Evolutionary conservation across 2,888 invertebrate species (phyloP).

Genomic region (Trichogramma dendrolimi): DNA sequence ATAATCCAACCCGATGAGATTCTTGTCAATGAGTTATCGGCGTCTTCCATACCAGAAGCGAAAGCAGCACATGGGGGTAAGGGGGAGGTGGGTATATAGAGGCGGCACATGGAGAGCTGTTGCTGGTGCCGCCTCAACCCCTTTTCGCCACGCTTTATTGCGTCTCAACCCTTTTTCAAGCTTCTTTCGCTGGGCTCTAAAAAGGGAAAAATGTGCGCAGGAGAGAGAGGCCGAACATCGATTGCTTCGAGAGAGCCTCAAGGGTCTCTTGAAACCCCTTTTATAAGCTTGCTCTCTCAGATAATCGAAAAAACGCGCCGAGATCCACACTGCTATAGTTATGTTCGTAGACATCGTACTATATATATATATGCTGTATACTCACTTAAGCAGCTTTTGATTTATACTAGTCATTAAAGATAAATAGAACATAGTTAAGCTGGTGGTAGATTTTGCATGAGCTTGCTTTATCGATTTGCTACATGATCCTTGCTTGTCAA

Average conservation of each 20-base stretch:
- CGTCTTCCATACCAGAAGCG: conserved; percentile 43
- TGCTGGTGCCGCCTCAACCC: conserved; percentile 39
- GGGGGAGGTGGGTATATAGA: too few relatives aligned
- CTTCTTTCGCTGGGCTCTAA: conserved; percentile 36
- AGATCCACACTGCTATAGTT: conserved; percentile 18
- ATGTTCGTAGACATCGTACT: background rate
- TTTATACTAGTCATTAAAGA: conserved; percentile 29
- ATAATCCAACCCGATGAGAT: conserved; percentile 49
- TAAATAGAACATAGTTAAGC: conserved; percentile 28
- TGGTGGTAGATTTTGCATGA: conserved; percentile 19
- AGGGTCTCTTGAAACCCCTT: conserved; percentile 37
- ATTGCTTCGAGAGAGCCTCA: conserved; percentile 15
- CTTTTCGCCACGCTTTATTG: conserved; percentile 41
- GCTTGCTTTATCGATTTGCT: conserved; percentile 13
- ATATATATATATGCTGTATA: conserved; percentile 9
- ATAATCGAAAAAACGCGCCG: conserved; percentile 36
- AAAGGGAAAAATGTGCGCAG: conserved; percentile 13
- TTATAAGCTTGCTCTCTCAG: conserved; percentile 37
- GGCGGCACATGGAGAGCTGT: background rate
- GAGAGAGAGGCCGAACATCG: background rate
- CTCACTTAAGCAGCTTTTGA: conserved; percentile 29
- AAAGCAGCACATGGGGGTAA: conserved; percentile 17
- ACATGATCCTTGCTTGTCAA: background rate
- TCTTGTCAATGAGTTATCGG: conserved; percentile 53
- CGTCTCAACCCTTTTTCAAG: conserved; percentile 46